Percentiles rank a stretch among this genome's conserved stretches.
Evolutionary conservation across 2,797 vertebrate species (phyloP).

Genomic region (Urosaurus nigricauda): DNA sequence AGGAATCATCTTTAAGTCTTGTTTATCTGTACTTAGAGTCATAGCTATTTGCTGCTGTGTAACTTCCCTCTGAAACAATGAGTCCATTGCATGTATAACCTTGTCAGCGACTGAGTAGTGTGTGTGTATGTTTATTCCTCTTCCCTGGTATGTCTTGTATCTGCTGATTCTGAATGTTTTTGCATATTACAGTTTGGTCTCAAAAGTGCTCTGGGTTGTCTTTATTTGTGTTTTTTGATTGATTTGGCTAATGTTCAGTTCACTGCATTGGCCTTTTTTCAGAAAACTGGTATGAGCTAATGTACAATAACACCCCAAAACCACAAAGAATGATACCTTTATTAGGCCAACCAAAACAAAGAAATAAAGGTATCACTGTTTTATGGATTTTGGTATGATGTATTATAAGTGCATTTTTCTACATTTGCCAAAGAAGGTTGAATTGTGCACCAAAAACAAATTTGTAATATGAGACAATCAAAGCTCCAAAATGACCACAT

Average conservation of each 20-base stretch:
- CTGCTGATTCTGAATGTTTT: constrained; percentile 75
- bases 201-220: constrained; percentile 43
- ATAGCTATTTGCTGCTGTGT: constrained; percentile 74
- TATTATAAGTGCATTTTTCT: constrained; percentile 42
- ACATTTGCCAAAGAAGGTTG: neutral
- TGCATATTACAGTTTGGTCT: constrained; percentile 71
- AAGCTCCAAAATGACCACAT: neutral
- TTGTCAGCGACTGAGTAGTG: constrained; percentile 74
- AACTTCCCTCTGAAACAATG: constrained; percentile 78
- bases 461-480: neutral
- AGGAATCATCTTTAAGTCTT: constrained; percentile 82
- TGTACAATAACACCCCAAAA: too few species aligned
- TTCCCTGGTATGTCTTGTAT: constrained; percentile 75
- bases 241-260: constrained; percentile 61
- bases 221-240: constrained; percentile 57
- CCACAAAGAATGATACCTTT: too few species aligned
- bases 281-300: neutral
- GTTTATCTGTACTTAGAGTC: constrained; percentile 80
- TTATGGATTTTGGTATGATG: neutral
- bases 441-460: constrained; percentile 15
- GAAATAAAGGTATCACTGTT: too few species aligned
- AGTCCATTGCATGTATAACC: constrained; percentile 76
- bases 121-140: constrained; percentile 76
- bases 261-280: constrained; percentile 46
- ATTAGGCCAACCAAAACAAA: too few species aligned